Percentiles rank a stretch among this genome's conserved stretches.
Evolutionary conservation across 2,888 invertebrate genomes (phyloP).

Genomic region (Subacronicta megacephala): DNA sequence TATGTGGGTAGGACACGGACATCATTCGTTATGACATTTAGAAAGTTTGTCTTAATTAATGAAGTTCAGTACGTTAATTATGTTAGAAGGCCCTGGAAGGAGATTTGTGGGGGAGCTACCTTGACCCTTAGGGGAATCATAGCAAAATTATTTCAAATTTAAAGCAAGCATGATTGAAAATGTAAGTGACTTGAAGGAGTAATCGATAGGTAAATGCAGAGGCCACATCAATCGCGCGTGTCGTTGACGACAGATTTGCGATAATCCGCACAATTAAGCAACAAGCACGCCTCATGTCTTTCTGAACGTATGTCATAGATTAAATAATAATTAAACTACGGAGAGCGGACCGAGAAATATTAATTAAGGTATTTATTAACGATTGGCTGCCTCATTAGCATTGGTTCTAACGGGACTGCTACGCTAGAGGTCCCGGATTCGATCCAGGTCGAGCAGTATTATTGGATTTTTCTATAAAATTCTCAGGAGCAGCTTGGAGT

Average conservation of each 20-base stretch:
- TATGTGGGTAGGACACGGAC: neutral
- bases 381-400: too few species aligned
- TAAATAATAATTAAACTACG: slow-evolving; percentile 39
- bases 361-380: slow-evolving; percentile 29
- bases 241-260: slow-evolving; percentile 60
- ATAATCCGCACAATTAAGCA: slow-evolving; percentile 79
- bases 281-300: slow-evolving; percentile 67
- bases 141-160: slow-evolving; percentile 18
- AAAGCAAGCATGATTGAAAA: slow-evolving; percentile 30
- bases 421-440: too few species aligned
- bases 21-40: slow-evolving; percentile 11
- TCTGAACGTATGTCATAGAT: slow-evolving; percentile 43
- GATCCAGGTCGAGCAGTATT: too few species aligned
- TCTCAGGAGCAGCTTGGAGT: too few species aligned
- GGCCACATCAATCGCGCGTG: slow-evolving; percentile 55
- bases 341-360: slow-evolving; percentile 8
- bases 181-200: slow-evolving; percentile 30
- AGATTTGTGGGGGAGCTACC: slow-evolving; percentile 25
- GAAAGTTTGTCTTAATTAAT: slow-evolving; percentile 40
- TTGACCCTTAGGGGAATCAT: slow-evolving; percentile 27
- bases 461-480: too few species aligned
- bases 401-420: too few species aligned
- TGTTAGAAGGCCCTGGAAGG: slow-evolving; percentile 16
- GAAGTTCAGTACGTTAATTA: slow-evolving; percentile 40
- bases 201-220: slow-evolving; percentile 61